Percentiles rank a stretch among this genome's conserved stretches.
Conservation (phyloP, 2,888 invertebrate genomes). For the Himalopsyche kuldschensis region DNA sequence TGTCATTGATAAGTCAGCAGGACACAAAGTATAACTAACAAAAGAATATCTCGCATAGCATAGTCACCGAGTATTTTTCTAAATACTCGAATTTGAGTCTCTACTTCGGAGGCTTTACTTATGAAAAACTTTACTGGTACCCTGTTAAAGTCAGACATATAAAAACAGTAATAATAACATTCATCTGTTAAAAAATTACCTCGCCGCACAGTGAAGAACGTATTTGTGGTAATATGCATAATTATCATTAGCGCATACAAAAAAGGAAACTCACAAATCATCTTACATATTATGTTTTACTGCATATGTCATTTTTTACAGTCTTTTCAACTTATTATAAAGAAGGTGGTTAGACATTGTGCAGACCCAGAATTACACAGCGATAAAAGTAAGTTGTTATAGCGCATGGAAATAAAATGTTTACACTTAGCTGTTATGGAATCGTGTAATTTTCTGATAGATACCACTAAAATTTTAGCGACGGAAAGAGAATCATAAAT, state of each 20-base stretch:
- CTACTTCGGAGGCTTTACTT: no score
- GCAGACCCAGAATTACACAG: neutral
- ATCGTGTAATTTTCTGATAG: neutral
- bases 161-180: neutral
- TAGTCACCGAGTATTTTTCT: no score
- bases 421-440: neutral
- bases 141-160: neutral
- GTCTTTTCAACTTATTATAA: neutral
- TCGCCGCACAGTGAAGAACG: neutral
- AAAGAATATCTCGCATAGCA: no score
- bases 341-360: neutral
- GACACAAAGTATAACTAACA: no score
- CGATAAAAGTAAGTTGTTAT: neutral
- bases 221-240: slow-evolving; percentile 4
- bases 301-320: neutral
- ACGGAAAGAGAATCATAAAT: neutral
- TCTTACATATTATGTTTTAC: neutral
- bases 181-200: neutral
- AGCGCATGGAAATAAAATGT: neutral
- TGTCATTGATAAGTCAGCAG: no score
- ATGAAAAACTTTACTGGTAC: no score
- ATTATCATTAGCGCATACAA: slow-evolving; percentile 23
- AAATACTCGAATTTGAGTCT: no score
- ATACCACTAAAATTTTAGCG: neutral
- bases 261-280: neutral